Conservation (phyloP, 2,888 invertebrate genomes). For the Tuta absoluta region DNA sequence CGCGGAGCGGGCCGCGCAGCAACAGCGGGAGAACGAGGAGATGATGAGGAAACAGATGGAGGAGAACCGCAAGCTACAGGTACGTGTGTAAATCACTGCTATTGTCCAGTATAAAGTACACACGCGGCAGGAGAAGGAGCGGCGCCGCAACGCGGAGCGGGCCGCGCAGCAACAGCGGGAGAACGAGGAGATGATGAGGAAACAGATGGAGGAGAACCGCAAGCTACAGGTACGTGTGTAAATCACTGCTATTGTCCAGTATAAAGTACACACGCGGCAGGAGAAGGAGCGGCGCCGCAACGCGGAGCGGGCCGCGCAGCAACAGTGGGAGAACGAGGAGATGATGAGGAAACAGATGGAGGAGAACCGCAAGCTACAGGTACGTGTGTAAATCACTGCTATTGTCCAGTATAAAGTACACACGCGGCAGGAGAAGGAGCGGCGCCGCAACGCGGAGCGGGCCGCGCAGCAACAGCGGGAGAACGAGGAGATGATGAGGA, state of each 20-base stretch:
- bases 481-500: slow-evolving; percentile 63
- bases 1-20: slow-evolving; percentile 56
- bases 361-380: slow-evolving; percentile 39
- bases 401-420: not conserved
- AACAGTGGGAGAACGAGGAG: slow-evolving; percentile 71
- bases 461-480: slow-evolving; percentile 42
- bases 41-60: slow-evolving; percentile 51
- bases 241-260: not conserved
- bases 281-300: slow-evolving; percentile 92
- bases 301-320: slow-evolving; percentile 57
- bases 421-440: slow-evolving; percentile 91
- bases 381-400: not conserved
- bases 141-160: slow-evolving; percentile 79
- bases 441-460: slow-evolving; percentile 59
- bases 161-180: slow-evolving; percentile 61
- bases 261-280: slow-evolving; percentile 83
- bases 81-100: slow-evolving; percentile 24
- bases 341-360: slow-evolving; percentile 51
- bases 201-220: slow-evolving; percentile 51
- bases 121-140: slow-evolving; percentile 96
- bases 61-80: slow-evolving; percentile 46
- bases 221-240: slow-evolving; percentile 40
- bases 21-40: slow-evolving; percentile 71
- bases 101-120: not conserved
- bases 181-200: slow-evolving; percentile 63